These are phyloP conservation scores for Catharus ustulatus DNA, from an alignment of 2,797 vertebrate species.

Conservation along the genomic window DNA sequence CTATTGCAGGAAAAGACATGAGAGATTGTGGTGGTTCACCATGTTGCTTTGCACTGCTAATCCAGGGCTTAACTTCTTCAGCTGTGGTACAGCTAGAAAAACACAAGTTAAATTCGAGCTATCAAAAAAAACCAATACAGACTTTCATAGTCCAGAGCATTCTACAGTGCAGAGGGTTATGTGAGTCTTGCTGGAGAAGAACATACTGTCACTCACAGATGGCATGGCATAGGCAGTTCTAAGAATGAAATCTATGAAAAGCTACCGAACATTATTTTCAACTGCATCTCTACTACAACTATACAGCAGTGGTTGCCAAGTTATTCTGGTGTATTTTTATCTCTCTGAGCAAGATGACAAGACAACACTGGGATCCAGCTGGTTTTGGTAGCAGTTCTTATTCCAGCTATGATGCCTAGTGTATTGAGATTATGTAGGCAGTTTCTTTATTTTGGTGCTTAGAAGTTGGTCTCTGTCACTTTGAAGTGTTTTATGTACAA, in stretches of 20 bases:
- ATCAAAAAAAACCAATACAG: background rate
- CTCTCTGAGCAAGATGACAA: conserved; percentile 7
- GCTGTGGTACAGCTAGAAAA: background rate
- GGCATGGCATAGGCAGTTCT: background rate
- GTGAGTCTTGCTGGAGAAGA: background rate
- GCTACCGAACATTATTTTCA: conserved; percentile 14
- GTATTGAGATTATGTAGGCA: background rate
- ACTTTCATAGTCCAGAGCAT: background rate
- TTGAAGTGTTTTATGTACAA: background rate
- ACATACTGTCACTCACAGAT: background rate
- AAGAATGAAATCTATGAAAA: conserved; percentile 33
- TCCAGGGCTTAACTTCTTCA: background rate
- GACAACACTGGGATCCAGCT: background rate
- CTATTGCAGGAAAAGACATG: background rate
- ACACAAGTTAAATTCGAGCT: background rate
- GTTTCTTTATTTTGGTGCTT: background rate
- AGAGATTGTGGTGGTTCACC: background rate
- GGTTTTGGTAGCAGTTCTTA: conserved; percentile 3
- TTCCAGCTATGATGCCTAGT: background rate
- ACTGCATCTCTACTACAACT: background rate
- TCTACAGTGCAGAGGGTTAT: background rate
- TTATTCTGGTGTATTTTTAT: conserved; percentile 26
- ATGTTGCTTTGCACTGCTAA: background rate
- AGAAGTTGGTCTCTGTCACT: background rate
- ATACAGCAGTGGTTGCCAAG: conserved; percentile 13